Percentiles rank a stretch among this genome's conserved stretches.
Conservation (phyloP, 2,113 vertebrate species). For the Lanius collurio region DNA sequence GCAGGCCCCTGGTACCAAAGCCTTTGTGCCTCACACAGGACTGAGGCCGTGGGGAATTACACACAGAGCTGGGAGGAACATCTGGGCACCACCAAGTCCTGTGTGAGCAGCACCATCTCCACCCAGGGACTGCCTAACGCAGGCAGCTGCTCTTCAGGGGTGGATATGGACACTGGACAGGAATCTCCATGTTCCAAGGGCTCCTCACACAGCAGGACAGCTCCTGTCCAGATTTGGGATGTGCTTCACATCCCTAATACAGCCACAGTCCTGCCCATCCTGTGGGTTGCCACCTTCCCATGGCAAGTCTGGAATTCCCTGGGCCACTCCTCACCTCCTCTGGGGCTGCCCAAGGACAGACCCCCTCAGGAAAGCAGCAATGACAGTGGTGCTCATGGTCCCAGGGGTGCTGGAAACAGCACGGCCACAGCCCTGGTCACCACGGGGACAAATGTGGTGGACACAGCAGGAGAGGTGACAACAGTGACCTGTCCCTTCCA, state of each 20-base stretch:
- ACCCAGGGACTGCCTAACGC: background rate
- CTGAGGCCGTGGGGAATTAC: background rate
- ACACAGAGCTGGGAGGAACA: background rate
- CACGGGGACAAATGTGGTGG: rapidly evolving
- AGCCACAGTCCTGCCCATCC: background rate
- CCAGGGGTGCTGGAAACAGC: background rate
- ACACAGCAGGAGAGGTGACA: background rate
- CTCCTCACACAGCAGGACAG: background rate
- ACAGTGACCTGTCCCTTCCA: background rate
- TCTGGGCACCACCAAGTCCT: rapidly evolving
- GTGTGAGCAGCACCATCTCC: background rate
- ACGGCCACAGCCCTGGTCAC: rapidly evolving
- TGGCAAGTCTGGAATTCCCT: background rate
- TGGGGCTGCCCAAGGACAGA: background rate
- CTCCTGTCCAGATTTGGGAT: background rate
- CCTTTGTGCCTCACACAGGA: background rate
- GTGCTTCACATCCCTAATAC: background rate
- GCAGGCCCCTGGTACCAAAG: background rate
- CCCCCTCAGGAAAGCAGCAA: rapidly evolving
- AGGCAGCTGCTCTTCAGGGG: background rate
- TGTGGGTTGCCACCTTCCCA: rapidly evolving
- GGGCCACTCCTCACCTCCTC: background rate
- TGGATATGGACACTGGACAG: rapidly evolving
- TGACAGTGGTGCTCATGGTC: rapidly evolving
- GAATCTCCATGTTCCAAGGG: background rate